Percentiles rank a stretch among this genome's conserved stretches.
phyloP scores from a whole-genome alignment of 1,140 invertebrate species.

The Diachasmimorpha longicaudata region DNA sequence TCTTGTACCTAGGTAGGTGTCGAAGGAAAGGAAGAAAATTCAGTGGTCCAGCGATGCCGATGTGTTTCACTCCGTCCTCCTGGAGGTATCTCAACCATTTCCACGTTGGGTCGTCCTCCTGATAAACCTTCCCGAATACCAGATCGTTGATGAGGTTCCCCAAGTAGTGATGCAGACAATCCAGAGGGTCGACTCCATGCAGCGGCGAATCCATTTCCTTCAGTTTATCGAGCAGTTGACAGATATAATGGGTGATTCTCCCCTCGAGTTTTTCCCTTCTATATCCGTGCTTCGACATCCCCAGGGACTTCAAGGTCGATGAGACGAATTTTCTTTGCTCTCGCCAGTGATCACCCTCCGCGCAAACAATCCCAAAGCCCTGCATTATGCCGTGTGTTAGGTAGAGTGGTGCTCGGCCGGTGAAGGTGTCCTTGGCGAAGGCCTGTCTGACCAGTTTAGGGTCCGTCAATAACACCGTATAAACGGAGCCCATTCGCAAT shows the following conservation, averaged over 20 bases:
- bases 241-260: conserved; percentile 69
- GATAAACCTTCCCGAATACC: conserved; percentile 76
- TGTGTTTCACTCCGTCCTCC: conserved; percentile 79
- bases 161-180: conserved; percentile 71
- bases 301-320: conserved; percentile 75
- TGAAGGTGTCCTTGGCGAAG: conserved; percentile 72
- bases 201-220: not conserved
- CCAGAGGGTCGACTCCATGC: conserved; percentile 57
- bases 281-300: conserved; percentile 72
- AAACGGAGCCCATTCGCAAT: conserved; percentile 74
- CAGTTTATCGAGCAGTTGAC: conserved; percentile 60
- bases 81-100: conserved; percentile 75
- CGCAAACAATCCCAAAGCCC: conserved; percentile 81
- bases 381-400: conserved; percentile 86
- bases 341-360: conserved; percentile 82
- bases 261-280: conserved; percentile 71
- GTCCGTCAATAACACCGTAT: conserved; percentile 77
- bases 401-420: conserved; percentile 78
- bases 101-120: conserved; percentile 75
- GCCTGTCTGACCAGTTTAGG: conserved; percentile 72
- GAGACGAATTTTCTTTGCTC: conserved; percentile 80
- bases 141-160: conserved; percentile 79
- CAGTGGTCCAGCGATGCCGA: conserved; percentile 78
- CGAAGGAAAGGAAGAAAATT: conserved; percentile 84
- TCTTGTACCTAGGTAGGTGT: conserved; percentile 70